Evolutionary conservation across 1,140 invertebrate genomes (phyloP).

Genomic region (Ceratoteleas bidentatus): DNA sequence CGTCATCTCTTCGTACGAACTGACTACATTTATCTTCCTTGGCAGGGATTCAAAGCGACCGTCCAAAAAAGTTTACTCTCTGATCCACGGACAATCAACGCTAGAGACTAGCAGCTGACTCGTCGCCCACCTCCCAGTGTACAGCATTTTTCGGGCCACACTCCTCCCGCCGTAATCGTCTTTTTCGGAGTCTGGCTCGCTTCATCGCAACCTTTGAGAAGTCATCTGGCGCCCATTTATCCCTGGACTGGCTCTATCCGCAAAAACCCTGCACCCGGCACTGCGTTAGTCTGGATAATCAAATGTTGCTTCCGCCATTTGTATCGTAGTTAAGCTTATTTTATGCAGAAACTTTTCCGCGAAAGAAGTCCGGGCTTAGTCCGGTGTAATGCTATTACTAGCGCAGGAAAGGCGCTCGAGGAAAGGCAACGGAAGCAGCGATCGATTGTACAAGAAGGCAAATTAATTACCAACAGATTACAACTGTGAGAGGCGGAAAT

Average conservation of each 20-base stretch:
- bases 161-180: no score
- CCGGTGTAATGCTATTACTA: not conserved
- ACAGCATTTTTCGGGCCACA: no score
- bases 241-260: not conserved
- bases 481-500: not conserved
- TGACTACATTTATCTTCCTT: no score
- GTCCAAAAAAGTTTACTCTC: no score
- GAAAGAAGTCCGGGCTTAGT: not conserved
- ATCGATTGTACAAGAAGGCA: conserved; percentile 1
- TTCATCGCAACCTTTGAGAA: conserved; percentile 24
- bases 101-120: no score
- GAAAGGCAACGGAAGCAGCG: not conserved
- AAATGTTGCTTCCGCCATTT: conserved; percentile 22
- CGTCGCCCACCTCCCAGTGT: no score
- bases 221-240: conserved; percentile 48
- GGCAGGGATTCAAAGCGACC: no score
- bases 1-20: no score
- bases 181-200: not conserved
- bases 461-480: not conserved
- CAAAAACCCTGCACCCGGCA: conserved; percentile 26
- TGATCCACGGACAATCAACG: no score
- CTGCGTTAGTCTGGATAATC: conserved; percentile 30
- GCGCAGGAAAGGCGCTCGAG: not conserved
- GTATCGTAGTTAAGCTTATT: conserved; percentile 21
- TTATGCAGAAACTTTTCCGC: not conserved